Evolutionary conservation across 92 coral and sea anemone species (phyloP), one percentile per base, ranked within the genome.

Genomic region (Epizoanthus fatuus): DNA sequence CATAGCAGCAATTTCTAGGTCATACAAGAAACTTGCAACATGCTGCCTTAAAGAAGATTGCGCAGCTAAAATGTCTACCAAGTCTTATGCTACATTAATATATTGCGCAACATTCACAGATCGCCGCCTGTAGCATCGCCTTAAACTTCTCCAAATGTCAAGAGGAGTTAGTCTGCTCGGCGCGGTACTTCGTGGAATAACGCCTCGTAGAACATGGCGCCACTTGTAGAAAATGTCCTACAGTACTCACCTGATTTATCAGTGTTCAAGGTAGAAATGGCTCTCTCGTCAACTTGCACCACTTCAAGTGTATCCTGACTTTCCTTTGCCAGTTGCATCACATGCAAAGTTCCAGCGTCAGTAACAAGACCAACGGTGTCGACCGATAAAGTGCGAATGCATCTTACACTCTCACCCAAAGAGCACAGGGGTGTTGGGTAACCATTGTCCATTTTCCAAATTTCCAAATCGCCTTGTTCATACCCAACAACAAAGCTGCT

Each of bases 281-380:
- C 70, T 60, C n/a, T 69, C 47, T 29, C 87, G 49, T 15, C 66
- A 63, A 40, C 44, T 62, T 37, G 84, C 59, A 37, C 81, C 13
- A 54, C 64, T 56, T 49, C 53, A 49, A n/a, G 40, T 52, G 75
- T 86, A 82, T 9, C 67, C 82, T 62, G 66, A 67, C 60, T 72
- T 71, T 9, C 78, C 35, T 32, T 62, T 12, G 54, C 32, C 51
- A 32, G 65, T 32, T 59, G 60, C 44, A 81, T 12, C 65, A 91
- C 63, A 32, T 66, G 82, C 20, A 91, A 57, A 66, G 42, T 47
- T 17, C 94, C 94, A 19, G 25, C 78, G 25, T 72, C 88, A 39
- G 85, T 85, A 54, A 83, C 81, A 52, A 79, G 77, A 53, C 66
- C 81, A 17, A 82, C 32, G 49, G 39, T n/a, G 6, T 58, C 63